A percentile compares a stretch with the other conserved stretches of the same genome.
phyloP scores from a whole-genome alignment of 2,113 vertebrate species.

The Genyomyrus donnyi region DNA sequence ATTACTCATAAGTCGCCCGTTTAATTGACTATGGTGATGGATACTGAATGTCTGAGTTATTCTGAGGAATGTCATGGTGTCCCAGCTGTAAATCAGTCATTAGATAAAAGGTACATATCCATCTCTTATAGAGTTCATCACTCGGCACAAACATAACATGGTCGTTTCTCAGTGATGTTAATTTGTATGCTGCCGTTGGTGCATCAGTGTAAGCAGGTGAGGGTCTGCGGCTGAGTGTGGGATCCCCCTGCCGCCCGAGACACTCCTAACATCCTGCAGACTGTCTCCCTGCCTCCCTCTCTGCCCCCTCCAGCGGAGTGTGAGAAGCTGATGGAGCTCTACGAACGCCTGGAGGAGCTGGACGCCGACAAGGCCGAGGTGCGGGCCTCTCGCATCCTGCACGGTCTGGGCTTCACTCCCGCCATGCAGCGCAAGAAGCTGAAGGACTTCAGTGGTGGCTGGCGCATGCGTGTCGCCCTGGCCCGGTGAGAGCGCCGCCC shows the following conservation, averaged over 20 bases:
- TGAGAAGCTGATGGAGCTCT: constrained; percentile 92
- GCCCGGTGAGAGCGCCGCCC: constrained; percentile 64
- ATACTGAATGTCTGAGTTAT: too few species aligned
- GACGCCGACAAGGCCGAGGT: constrained; percentile 90
- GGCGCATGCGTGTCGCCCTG: constrained; percentile 94
- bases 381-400: constrained; percentile 83
- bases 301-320: constrained; percentile 70
- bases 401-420: constrained; percentile 82
- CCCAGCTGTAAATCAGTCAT: neutral
- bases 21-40: neutral
- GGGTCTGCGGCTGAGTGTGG: neutral
- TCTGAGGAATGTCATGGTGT: neutral
- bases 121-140: neutral
- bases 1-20: neutral
- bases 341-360: constrained; percentile 93
- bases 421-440: constrained; percentile 90
- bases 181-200: neutral
- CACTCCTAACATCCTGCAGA: neutral
- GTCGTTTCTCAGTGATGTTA: neutral
- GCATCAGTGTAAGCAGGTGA: neutral
- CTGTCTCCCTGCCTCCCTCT: neutral
- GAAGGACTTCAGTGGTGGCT: constrained; percentile 95
- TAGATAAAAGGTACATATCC: neutral
- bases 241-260: neutral
- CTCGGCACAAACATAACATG: neutral